Base-by-base conservation (phyloP, 2,797 vertebrate species). In the Gobionotothen gibberifrons region DNA sequence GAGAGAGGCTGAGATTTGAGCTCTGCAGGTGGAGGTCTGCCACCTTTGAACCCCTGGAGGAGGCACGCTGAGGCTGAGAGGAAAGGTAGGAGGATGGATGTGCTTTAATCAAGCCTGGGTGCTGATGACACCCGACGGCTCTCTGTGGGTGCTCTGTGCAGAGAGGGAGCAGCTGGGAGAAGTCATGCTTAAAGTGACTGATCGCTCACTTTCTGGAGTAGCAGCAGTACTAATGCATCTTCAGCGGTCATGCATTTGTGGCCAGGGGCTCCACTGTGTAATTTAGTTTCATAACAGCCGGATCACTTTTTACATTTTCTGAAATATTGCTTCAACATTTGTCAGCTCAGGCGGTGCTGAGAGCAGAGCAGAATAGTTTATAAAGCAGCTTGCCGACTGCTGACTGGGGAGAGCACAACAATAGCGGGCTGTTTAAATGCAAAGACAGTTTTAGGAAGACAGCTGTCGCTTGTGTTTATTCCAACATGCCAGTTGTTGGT, bases 401-500 rank as follows among this genome's bases (percentile, higher is more conserved):
- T 86, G 85, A 87, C 79, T 78, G 55, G 26, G 55, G 84, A 85
- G 60, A 79, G 75, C 60, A 54, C 43, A 90, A 93, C 92, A 93
- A 93, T 89, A 79, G 87, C 29, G 16, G 1, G 79, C 81, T 92
- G 91, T 92, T 76, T 78, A 74, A 83, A 86, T 26, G 81, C 83
- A 81, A 71, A 69, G 89, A 66, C 78, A 51, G 14, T 85, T 81
- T 87, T 65, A 75, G 82, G 76, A 11, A 80, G 87, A 90, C 90
- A 92, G 92, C 89, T 90, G 89, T 84, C 58, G 32, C 83, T 73
- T 78, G 86, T 92, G 90, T 90, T 89, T 90, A 89, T 84, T 79
- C 82, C 87, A 69, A 54, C 87, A 81, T 85, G 85, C 79, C 89
- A 85, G 78, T 69, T 51, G 81, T 77, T 75, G 76, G 43, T 83